Base-by-base conservation (phyloP, 2,888 invertebrate genomes). In the Hirtodrosophila cameraria region DNA sequence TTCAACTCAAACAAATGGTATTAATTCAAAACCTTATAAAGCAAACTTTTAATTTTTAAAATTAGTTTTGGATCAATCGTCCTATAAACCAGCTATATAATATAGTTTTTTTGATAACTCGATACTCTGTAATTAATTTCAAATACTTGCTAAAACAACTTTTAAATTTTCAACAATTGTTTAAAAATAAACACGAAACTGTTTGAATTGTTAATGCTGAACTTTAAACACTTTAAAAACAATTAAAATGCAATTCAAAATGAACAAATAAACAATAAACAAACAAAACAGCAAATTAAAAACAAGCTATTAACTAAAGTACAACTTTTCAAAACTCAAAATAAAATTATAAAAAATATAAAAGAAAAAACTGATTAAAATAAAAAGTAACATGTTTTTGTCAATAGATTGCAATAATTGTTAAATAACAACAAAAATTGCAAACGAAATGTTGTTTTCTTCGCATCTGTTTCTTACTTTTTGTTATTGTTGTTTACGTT, bases 391-490 rank as follows among this genome's bases (percentile, higher is more conserved):
- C 8, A 15, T 36, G 9, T 61, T 43, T n/a, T 15, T 38, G 30
- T 27, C n/a, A n/a, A n/a, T 13, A 7, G 9, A 13, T 27, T 33
- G 20, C 7, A 12, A 27, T 36, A 13, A 28, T 23, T 39, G 15
- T 7, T 8, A 11, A 52, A 30, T 11, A 30, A 27, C 33, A 23
- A 55, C 42, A 45, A 58, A 13, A 11, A 52, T 50, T 43, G 12
- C 11, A 54, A 52, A 64, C 18, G 58, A 65, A 52, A n/a, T n/a
- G n/a, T 65, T 57, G 27, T 57, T 48, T 42, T 35, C 46, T 27
- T 38, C 25, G 30, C 67, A 66, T 28, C 27, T 69, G 55, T 39
- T 41, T 63, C 31, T 52, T n/a, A n/a, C 15, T 23, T 33, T 63
- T n/a, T 2, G n/a, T 48, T 30, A 16, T 43, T n/a, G n/a, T n/a